Conservation (phyloP, 2,888 invertebrate species). For the Melipona bicolor region DNA sequence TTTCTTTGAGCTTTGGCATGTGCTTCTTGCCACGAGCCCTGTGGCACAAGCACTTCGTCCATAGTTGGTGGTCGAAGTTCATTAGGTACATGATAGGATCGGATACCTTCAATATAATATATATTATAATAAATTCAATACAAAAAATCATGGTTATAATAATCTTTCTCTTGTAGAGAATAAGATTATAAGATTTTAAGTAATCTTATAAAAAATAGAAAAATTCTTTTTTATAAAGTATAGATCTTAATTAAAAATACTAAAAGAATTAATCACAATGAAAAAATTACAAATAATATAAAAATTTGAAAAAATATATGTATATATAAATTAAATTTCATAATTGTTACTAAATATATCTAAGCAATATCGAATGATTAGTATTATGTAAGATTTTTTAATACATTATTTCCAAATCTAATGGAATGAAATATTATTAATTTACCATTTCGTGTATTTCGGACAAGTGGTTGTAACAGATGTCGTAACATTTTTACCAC, state of each 20-base stretch:
- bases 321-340: background rate
- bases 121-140: background rate
- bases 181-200: too few relatives aligned
- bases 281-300: background rate
- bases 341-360: background rate
- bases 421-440: slow-evolving; percentile 1
- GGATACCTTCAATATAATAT: slow-evolving; percentile 62
- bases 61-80: slow-evolving; percentile 85
- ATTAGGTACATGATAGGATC: slow-evolving; percentile 54
- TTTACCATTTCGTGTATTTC: slow-evolving; percentile 45
- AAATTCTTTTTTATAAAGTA: background rate
- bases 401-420: background rate
- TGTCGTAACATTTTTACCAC: slow-evolving; percentile 51
- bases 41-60: slow-evolving; percentile 92
- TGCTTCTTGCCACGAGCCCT: slow-evolving; percentile 91
- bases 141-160: background rate
- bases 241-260: background rate
- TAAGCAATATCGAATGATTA: background rate
- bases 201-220: background rate
- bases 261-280: background rate
- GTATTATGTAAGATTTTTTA: slow-evolving; percentile 54
- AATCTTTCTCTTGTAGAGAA: background rate
- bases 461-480: slow-evolving; percentile 49
- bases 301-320: background rate
- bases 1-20: slow-evolving; percentile 88